phyloP scores from a whole-genome alignment of 1,140 invertebrate genomes.

The Drosophila persimilis region DNA sequence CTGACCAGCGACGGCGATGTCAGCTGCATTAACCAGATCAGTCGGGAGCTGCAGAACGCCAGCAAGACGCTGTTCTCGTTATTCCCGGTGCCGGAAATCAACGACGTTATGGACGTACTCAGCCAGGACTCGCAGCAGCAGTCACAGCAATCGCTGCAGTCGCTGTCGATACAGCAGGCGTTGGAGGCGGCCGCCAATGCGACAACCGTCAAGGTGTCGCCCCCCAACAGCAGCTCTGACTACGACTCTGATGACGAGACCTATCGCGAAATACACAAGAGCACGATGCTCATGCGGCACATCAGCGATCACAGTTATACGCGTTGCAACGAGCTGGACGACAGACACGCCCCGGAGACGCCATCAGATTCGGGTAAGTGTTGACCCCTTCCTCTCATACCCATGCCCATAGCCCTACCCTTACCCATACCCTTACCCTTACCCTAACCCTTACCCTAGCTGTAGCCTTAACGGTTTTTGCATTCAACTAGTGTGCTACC shows the following conservation, averaged over 20 bases:
- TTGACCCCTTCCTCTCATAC: neutral
- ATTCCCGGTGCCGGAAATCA: conserved; percentile 27
- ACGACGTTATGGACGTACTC: conserved; percentile 68
- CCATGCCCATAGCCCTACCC: neutral
- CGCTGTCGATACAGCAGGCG: conserved; percentile 4
- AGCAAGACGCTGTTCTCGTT: conserved; percentile 39
- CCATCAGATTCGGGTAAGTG: conserved; percentile 94
- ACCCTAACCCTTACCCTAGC: neutral
- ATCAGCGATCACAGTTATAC: conserved; percentile 89
- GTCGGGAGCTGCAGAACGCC: conserved; percentile 72
- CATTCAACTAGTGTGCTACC: conserved; percentile 61
- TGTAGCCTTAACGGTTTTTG: neutral
- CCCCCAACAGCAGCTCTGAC: conserved; percentile 55
- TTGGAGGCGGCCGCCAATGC: conserved; percentile 12
- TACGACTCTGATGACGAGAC: conserved; percentile 67
- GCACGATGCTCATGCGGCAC: conserved; percentile 61
- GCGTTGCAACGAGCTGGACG: conserved; percentile 84
- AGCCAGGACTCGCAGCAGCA: conserved; percentile 20
- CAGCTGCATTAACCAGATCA: conserved; percentile 59
- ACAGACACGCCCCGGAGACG: conserved; percentile 86
- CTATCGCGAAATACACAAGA: conserved; percentile 7
- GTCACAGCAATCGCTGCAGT: conserved; percentile 1
- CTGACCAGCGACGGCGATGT: conserved; percentile 39
- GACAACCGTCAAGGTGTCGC: conserved; percentile 26
- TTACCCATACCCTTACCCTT: neutral